Base-by-base conservation (phyloP, 2,113 vertebrate genomes). In the Phaethon lepturus region DNA sequence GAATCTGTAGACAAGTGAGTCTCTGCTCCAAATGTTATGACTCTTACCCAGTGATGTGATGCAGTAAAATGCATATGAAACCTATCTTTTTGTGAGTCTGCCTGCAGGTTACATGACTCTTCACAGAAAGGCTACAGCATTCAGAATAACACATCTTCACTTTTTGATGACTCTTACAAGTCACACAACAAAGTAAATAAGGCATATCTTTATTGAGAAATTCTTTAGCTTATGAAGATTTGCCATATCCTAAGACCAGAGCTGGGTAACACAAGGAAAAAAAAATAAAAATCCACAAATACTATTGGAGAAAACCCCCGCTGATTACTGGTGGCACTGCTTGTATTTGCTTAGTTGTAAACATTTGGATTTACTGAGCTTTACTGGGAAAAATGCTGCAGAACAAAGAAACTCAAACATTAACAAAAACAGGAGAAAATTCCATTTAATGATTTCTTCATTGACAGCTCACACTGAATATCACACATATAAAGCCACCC, bases 141-240 rank as follows among this genome's bases (percentile, higher is more conserved):
- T 60, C 55, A 19, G 14, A 90, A 79, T 56, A 85, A 47, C 44
- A 28, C 4, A 50, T 38, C 42, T 80, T 73, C 25, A 55, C 2
- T 55, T 75, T 90, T 83, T 80, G 53, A 86, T 52, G 26, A 68
- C 17, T n/a, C 28, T 87, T 85, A 74, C 17, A 69, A 88, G 38
- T 82, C 18, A 79, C 25, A 77, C 16, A 86, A 45, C 10, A 53
- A 56, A 91, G 7, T 33, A 86, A 73, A 55, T 28, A 63, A 60
- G 20, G 7, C 2, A 6, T 52, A 31, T 45, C 24, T 60, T 79
- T 29, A 73, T 5, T 24, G 42, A 66, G 42, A 88, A 64, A 62
- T 79, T 79, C 7, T 69, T 72, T 16, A 24, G 20, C 22, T 56
- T 79, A n/a, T 24, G 42, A 76, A 59, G 26, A 91, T 52, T 47